Evolutionary conservation across 2,113 vertebrate species (phyloP).

Genomic region (Paramisgurnus dabryanus): DNA sequence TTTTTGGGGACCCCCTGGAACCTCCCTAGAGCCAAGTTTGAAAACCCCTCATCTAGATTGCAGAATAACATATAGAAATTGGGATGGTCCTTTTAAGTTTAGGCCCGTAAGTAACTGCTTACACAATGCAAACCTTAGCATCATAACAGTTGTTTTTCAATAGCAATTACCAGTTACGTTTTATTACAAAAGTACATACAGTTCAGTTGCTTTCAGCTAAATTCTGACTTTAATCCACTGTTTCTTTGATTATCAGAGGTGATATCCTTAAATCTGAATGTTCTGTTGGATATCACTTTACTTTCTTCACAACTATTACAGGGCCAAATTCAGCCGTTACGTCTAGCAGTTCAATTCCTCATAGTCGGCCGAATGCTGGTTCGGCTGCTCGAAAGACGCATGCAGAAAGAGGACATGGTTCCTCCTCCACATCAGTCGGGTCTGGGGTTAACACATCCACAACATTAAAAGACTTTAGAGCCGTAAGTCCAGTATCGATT

Average conservation of each 20-base stretch:
- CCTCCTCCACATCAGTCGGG: conserved; percentile 26
- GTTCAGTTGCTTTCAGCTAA: not conserved
- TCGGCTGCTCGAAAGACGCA: not conserved
- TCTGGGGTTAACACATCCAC: conserved; percentile 24
- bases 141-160: too few species aligned
- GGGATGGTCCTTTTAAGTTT: too few species aligned
- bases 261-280: conserved; percentile 1
- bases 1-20: too few species aligned
- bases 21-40: too few species aligned
- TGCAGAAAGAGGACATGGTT: conserved; percentile 4
- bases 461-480: conserved; percentile 27
- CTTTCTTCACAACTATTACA: conserved; percentile 33
- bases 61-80: too few species aligned
- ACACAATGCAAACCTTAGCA: too few species aligned
- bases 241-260: not conserved
- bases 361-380: conserved; percentile 20
- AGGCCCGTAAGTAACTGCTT: too few species aligned
- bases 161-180: too few species aligned
- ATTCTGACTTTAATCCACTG: not conserved
- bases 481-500: conserved; percentile 42
- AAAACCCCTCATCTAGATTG: too few species aligned
- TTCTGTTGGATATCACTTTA: not conserved
- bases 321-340: conserved; percentile 32
- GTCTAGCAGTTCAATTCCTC: not conserved
- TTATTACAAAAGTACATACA: too few species aligned